phyloP scores from a whole-genome alignment of 2,888 invertebrate genomes.

The Eulithis testata region DNA sequence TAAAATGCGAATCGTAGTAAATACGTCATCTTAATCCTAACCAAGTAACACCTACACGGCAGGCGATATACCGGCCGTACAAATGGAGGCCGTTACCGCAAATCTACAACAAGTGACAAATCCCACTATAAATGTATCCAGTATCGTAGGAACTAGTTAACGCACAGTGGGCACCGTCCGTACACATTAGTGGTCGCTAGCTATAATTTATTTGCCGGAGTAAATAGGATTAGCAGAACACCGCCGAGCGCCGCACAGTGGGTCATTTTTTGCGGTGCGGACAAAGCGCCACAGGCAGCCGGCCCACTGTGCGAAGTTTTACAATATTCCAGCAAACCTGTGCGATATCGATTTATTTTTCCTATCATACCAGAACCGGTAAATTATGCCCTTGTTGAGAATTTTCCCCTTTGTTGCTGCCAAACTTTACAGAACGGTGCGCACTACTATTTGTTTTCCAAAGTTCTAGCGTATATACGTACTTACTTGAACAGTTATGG shows the following conservation, averaged over 20 bases:
- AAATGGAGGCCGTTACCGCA: slow-evolving; percentile 47
- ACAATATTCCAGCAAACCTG: slow-evolving; percentile 41
- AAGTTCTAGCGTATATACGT: slow-evolving; percentile 2
- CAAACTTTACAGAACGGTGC: slow-evolving; percentile 30
- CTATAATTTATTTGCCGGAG: slow-evolving; percentile 76
- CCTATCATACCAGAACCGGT: slow-evolving; percentile 40
- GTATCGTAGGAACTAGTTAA: slow-evolving; percentile 51
- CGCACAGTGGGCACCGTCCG: slow-evolving; percentile 59
- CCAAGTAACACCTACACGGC: slow-evolving; percentile 26
- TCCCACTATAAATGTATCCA: slow-evolving; percentile 53
- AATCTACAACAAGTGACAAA: slow-evolving; percentile 59
- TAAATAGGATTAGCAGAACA: slow-evolving; percentile 80
- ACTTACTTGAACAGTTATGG: not conserved
- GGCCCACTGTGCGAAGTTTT: slow-evolving; percentile 37
- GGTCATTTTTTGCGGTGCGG: slow-evolving; percentile 67
- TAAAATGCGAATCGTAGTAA: slow-evolving; percentile 19
- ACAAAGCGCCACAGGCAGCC: slow-evolving; percentile 52
- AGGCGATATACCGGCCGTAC: slow-evolving; percentile 24
- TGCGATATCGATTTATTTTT: slow-evolving; percentile 42
- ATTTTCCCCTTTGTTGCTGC: slow-evolving; percentile 34
- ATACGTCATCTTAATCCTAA: slow-evolving; percentile 32
- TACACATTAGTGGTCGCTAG: slow-evolving; percentile 63
- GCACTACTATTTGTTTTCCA: slow-evolving; percentile 28
- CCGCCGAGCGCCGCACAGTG: slow-evolving; percentile 67
- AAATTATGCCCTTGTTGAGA: slow-evolving; percentile 38